These are phyloP conservation scores for Lasiurus borealis DNA, from an alignment of 2,113 vertebrate genomes.

Conservation along the genomic window DNA sequence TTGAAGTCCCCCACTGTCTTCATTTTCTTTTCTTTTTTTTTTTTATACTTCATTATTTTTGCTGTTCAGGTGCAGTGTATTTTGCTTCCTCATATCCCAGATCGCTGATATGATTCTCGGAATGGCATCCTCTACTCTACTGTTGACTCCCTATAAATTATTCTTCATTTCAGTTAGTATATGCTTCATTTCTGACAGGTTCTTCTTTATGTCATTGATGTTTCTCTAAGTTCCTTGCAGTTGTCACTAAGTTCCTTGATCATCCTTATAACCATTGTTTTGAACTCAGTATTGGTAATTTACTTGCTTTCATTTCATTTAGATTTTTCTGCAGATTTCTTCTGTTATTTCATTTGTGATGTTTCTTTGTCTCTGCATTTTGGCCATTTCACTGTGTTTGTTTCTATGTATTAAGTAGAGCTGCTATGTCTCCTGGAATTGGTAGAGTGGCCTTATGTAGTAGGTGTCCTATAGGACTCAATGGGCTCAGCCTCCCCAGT, in stretches of 20 bases:
- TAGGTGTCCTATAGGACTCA: no score
- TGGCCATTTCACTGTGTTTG: background rate
- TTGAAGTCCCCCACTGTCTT: background rate
- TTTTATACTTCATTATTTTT: background rate
- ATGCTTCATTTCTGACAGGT: background rate
- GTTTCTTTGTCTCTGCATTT: background rate
- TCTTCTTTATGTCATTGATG: background rate
- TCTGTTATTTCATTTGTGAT: background rate
- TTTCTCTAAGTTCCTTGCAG: background rate
- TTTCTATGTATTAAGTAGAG: no score
- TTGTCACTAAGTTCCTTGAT: background rate
- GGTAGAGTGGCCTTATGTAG: no score
- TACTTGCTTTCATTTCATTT: background rate
- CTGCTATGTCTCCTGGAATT: no score
- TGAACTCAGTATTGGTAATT: background rate
- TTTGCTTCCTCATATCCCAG: background rate
- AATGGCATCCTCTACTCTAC: background rate
- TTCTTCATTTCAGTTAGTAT: background rate
- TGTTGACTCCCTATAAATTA: background rate
- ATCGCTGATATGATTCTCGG: background rate
- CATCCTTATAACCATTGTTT: background rate
- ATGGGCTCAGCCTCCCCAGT: no score
- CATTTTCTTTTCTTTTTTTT: background rate
- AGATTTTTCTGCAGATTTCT: background rate
- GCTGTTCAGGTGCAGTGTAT: background rate